Conservation (phyloP, 1,140 invertebrate species). For the Cyrtorhinus lividipennis region DNA sequence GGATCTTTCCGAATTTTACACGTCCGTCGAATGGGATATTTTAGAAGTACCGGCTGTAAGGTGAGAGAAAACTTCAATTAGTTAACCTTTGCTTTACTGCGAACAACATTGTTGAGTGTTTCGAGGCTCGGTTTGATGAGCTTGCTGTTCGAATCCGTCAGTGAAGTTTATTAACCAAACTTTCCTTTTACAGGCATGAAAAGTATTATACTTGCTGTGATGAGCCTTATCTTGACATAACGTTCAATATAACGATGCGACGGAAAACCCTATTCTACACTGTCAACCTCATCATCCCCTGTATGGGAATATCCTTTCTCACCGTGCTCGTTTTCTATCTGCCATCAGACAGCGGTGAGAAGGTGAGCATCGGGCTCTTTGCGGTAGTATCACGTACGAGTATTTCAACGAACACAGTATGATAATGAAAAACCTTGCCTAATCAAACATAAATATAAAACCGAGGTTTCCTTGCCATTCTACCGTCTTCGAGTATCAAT, state of each 20-base stretch:
- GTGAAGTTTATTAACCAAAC: too few species aligned
- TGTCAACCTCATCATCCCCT: conserved; percentile 93
- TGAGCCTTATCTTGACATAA: conserved; percentile 93
- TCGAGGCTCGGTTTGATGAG: too few species aligned
- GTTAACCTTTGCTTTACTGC: not conserved
- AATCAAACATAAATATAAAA: too few species aligned
- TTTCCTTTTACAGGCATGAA: conserved; percentile 59
- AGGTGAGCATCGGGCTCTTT: too few species aligned
- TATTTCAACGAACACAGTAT: too few species aligned
- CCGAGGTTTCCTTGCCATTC: too few species aligned
- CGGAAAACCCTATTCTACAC: conserved; percentile 95
- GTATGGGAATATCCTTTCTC: conserved; percentile 95
- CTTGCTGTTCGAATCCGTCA: not conserved
- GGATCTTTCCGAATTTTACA: conserved; percentile 87
- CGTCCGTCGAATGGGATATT: conserved; percentile 97
- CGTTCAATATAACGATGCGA: conserved; percentile 97
- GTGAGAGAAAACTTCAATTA: conserved; percentile 34
- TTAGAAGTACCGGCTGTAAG: conserved; percentile 84
- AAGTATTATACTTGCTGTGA: conserved; percentile 95
- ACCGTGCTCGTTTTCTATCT: conserved; percentile 97
- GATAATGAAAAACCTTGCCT: too few species aligned
- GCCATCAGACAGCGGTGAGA: conserved; percentile 97
- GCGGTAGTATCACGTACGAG: too few species aligned
- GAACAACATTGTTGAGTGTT: too few species aligned
- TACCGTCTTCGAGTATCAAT: too few species aligned